Base-by-base conservation (phyloP, 2,113 vertebrate genomes). In the Atherinomorus stipes region DNA sequence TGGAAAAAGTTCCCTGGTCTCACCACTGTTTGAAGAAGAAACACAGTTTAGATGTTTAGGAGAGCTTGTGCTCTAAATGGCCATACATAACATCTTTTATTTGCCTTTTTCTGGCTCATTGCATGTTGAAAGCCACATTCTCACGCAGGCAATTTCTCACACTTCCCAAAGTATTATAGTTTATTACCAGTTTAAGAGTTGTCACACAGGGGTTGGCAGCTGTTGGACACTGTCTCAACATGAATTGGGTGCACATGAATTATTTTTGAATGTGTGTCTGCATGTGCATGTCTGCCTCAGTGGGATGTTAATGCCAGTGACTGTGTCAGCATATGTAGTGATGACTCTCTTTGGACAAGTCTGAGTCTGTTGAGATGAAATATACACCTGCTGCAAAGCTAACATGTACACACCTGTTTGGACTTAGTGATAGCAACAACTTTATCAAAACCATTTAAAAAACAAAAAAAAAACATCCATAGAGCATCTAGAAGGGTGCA, bases 291-390 rank as follows among this genome's bases (percentile, higher is more conserved):
- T 62, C n/a, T 44, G 42, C 7, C 1, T 74, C 2, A 66, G 64
- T 40, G 54, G 19, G 51, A 65, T 37, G 50, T 72, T 76, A 85
- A 76, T 86, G 66, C 64, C 76, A 37, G 42, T 62, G 65, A 62
- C 56, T 74, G 73, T 78, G 64, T 76, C 76, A 75, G 66, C 78
- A 44, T 70, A 64, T 86, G 54, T 22, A 38, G 23, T 54, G 57
- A 63, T 60, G 52, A 50, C 75, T 86, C 40, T 81, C 86, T 86
- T 88, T 74, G 74, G 75, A 83, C 90, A 84, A 5, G 85, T 81
- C 67, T 69, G 38, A 70, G 40, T 88, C 59, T 52, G 57, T 64
- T 23, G 58, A 71, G 53, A 78, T 75, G 71, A 85, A 86, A 81
- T 61, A 38, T 70, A 84, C 85, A 81, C 83, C 86, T 84, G 56